Conservation (phyloP, 2,797 vertebrate genomes). For the Notamacropus eugenii region DNA sequence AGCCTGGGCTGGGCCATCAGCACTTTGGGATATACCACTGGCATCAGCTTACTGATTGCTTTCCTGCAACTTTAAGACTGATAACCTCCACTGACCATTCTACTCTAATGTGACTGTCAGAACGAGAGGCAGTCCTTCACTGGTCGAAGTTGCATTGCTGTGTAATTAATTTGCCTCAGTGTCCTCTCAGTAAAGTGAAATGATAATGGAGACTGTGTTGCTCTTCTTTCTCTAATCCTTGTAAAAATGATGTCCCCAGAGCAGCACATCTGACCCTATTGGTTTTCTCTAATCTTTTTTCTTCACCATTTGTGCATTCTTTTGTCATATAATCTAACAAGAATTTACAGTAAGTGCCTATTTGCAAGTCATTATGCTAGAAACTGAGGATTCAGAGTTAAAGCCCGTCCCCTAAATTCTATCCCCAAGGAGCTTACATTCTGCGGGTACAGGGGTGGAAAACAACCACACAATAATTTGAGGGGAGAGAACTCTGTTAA, state of each 20-base stretch:
- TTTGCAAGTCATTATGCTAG: background rate
- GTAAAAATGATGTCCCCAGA: background rate
- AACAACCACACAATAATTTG: background rate
- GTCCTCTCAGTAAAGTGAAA: background rate
- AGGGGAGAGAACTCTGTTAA: background rate
- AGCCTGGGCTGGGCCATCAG: conserved; percentile 11
- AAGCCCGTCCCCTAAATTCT: background rate
- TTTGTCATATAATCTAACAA: background rate
- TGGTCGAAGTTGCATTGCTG: background rate
- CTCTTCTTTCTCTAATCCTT: background rate
- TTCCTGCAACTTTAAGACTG: background rate
- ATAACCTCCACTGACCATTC: background rate
- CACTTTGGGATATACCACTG: background rate
- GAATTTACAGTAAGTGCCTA: background rate
- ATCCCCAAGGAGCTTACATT: background rate
- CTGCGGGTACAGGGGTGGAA: background rate
- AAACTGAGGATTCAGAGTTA: background rate
- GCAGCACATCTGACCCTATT: background rate
- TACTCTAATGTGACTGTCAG: background rate
- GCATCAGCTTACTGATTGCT: background rate
- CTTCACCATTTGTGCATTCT: background rate
- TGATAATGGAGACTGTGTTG: background rate
- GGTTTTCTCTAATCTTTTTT: background rate
- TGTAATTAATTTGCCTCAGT: background rate
- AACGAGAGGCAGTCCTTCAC: background rate